Conservation (phyloP, 1,140 invertebrate genomes). For the Macrobrachium rosenbergii region DNA sequence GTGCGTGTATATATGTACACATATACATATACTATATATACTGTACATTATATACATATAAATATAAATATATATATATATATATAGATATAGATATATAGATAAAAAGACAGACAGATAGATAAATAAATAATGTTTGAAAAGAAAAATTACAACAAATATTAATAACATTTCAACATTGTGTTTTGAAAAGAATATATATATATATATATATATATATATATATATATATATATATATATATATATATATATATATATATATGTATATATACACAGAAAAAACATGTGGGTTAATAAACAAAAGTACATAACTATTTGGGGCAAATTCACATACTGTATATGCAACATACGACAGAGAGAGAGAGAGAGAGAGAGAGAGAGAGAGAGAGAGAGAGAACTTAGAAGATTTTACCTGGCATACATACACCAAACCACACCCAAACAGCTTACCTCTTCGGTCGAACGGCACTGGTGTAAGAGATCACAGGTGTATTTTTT, state of each 20-base stretch:
- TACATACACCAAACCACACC: not conserved
- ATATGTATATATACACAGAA: not conserved
- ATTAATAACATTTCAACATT: not conserved
- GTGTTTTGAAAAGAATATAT: not conserved
- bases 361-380: slow-evolving; percentile 20
- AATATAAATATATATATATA: slow-evolving; percentile 7
- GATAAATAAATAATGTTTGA: not conserved
- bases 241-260: slow-evolving; percentile 12
- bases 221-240: slow-evolving; percentile 10
- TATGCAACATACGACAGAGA: not conserved
- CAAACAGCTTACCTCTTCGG: slow-evolving; percentile 71
- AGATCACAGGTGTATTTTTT: slow-evolving; percentile 75
- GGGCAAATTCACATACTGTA: too few relatives aligned
- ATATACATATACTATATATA: not conserved
- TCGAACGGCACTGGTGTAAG: slow-evolving; percentile 75
- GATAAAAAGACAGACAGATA: not conserved
- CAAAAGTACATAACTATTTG: too few relatives aligned
- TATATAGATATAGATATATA: slow-evolving; percentile 11
- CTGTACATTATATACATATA: not conserved
- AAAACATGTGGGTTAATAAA: too few relatives aligned
- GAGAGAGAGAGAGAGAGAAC: slow-evolving; percentile 2
- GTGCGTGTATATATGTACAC: not conserved
- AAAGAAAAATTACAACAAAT: not conserved
- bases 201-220: slow-evolving; percentile 16
- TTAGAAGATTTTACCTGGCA: not conserved